Evolutionary conservation across 2,888 invertebrate species (phyloP).

Genomic region (Notodonta ziczac): DNA sequence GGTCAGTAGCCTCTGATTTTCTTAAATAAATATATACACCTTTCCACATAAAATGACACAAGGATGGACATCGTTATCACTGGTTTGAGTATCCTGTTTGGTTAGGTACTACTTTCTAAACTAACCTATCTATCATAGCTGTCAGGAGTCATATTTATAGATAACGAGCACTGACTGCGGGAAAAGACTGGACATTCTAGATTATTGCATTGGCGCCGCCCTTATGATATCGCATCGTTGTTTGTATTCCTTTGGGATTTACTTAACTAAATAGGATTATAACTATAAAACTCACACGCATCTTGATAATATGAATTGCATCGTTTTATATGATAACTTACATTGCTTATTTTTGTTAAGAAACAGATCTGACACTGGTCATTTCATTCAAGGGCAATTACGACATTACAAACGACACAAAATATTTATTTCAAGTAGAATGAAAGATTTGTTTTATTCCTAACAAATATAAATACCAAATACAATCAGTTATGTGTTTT

Average conservation of each 20-base stretch:
- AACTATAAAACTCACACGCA: too few relatives aligned
- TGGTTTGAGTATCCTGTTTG: constrained; percentile 72
- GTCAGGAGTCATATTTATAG: constrained; percentile 62
- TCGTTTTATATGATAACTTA: too few relatives aligned
- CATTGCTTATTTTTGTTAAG: too few relatives aligned
- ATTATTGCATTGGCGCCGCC: not conserved
- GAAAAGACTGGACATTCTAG: constrained; percentile 22
- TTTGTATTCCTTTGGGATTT: not conserved
- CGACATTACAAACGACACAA: too few relatives aligned
- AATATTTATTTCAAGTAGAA: not conserved
- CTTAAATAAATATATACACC: constrained; percentile 48
- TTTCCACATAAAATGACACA: constrained; percentile 49
- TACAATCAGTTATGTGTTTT: not conserved
- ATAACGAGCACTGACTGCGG: constrained; percentile 59
- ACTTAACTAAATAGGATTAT: too few relatives aligned
- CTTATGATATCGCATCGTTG: not conserved
- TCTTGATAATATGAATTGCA: too few relatives aligned
- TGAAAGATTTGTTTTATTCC: too few relatives aligned
- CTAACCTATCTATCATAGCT: constrained; percentile 76
- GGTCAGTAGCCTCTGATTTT: constrained; percentile 52
- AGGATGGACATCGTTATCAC: constrained; percentile 71
- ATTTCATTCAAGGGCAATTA: too few relatives aligned
- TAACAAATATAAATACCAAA: too few relatives aligned
- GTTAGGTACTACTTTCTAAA: constrained; percentile 63
- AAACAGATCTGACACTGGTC: too few relatives aligned